Evolutionary conservation across 2,888 invertebrate species (phyloP), one percentile per base, ranked within the genome.

Genomic region (Leptopilina myrica): DNA sequence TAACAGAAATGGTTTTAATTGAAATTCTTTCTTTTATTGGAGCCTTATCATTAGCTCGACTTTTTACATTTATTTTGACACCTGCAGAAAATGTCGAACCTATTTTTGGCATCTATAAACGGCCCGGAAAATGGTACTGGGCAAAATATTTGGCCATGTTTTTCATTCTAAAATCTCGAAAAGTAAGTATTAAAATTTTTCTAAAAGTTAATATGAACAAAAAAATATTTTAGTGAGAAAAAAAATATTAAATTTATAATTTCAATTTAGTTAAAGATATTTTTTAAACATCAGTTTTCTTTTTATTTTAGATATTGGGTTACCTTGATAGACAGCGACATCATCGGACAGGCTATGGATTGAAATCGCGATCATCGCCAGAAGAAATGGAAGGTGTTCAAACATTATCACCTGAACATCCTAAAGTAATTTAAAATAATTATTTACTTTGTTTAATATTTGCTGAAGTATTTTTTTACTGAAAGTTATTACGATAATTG

Each of bases 101-200:
- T 26, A 53, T 73, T 33, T 73, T 73, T 26, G 73, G 73, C n/a
- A 33, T 73, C 20, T 73, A 73, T 53, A 73, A 73, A n/a, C 73
- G 33, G 14, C 73, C 73, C 56, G 73, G 73, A 14, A 73, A 26
- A 33, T 73, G 53, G 56, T 73, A 73, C 56, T 73, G 73, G 73
- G 56, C 56, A 73, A 73, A 73, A 73, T 73, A 73, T 33, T 56
- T 73, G 8, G 33, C 56, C 20, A 73, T 73, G n/a, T 73, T 33
- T 56, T 40, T 56, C 26, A 9, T 73, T 7, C 9, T 73, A 73
- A 73, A 73, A 73, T n/a, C 56, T n/a, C 73, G 73, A n/a, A 53
- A n/a, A 33, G 73, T 73, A 73, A 40, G 73, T 56, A 67, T 56
- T 7, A 40, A 1, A 33, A 33, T 14, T 49, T 49, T 49, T 1